Conservation (phyloP, 1,140 invertebrate species). For the Ladona fulva region DNA sequence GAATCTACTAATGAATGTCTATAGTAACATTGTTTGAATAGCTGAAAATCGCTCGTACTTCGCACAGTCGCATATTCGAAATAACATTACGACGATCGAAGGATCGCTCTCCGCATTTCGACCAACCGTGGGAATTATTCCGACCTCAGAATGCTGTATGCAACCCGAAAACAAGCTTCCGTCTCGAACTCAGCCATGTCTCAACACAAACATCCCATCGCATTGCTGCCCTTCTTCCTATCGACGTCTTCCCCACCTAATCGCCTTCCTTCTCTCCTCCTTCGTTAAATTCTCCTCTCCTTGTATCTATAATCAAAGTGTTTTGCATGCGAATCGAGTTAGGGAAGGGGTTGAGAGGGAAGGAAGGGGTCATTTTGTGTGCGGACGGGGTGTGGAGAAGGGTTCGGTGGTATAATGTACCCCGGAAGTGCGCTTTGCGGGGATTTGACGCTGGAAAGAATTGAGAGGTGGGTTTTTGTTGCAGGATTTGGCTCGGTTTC, state of each 20-base stretch:
- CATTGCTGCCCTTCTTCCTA: background rate
- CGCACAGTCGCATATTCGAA: no score
- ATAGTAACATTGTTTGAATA: no score
- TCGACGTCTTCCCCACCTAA: background rate
- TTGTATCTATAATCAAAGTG: slow-evolving; percentile 1
- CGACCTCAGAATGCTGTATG: background rate
- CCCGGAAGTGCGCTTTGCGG: background rate
- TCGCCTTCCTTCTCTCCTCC: background rate
- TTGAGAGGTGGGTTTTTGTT: background rate
- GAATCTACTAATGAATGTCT: no score
- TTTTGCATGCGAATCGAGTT: background rate
- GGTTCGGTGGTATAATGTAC: background rate
- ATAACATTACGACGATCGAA: no score
- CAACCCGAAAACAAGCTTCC: background rate
- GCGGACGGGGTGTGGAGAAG: background rate
- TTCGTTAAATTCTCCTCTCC: background rate
- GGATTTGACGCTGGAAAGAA: background rate
- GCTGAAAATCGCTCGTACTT: no score
- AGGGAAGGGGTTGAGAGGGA: background rate
- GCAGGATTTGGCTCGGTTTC: background rate
- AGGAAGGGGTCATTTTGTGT: background rate
- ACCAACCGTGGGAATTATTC: background rate
- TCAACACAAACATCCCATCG: slow-evolving; percentile 1
- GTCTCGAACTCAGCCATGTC: background rate
- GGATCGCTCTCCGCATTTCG: background rate